These are phyloP conservation scores for Esox niger DNA, from an alignment of 2,113 vertebrate species.

Conservation along the genomic window DNA sequence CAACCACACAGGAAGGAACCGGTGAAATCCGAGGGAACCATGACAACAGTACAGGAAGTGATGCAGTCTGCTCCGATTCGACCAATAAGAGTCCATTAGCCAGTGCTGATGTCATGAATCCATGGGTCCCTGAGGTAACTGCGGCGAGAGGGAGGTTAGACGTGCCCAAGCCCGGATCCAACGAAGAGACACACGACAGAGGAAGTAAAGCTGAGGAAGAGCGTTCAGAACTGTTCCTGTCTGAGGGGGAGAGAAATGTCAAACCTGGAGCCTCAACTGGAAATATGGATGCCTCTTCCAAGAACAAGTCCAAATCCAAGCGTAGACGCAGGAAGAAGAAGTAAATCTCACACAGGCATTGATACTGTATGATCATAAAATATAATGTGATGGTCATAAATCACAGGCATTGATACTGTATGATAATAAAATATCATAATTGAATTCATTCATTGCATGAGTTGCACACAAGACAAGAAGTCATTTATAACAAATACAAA, in stretches of 20 bases:
- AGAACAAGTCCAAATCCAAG: slow-evolving; percentile 30
- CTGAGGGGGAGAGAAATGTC: background rate
- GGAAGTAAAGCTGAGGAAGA: slow-evolving; percentile 1
- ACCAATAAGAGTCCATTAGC: slow-evolving; percentile 16
- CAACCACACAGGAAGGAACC: slow-evolving; percentile 6
- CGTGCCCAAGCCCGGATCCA: background rate
- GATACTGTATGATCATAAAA: slow-evolving; percentile 4
- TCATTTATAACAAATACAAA: slow-evolving; percentile 74
- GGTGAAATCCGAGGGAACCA: slow-evolving; percentile 34
- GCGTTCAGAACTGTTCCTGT: background rate
- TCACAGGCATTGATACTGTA: slow-evolving; percentile 16
- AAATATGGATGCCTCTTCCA: slow-evolving; percentile 28
- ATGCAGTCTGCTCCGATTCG: slow-evolving; percentile 34
- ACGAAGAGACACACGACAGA: slow-evolving; percentile 8
- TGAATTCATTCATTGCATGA: slow-evolving; percentile 17
- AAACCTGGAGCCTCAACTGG: slow-evolving; percentile 11
- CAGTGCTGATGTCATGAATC: background rate
- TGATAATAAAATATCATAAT: slow-evolving; percentile 31
- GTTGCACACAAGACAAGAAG: slow-evolving; percentile 20
- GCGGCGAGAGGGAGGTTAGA: slow-evolving; percentile 6
- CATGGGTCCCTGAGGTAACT: background rate
- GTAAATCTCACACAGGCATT: slow-evolving; percentile 21
- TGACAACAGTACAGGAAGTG: slow-evolving; percentile 32
- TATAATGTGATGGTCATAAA: slow-evolving; percentile 21
- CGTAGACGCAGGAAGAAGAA: slow-evolving; percentile 37